These are phyloP conservation scores for Ips nitidus DNA, from an alignment of 1,140 invertebrate species.

Conservation along the genomic window DNA sequence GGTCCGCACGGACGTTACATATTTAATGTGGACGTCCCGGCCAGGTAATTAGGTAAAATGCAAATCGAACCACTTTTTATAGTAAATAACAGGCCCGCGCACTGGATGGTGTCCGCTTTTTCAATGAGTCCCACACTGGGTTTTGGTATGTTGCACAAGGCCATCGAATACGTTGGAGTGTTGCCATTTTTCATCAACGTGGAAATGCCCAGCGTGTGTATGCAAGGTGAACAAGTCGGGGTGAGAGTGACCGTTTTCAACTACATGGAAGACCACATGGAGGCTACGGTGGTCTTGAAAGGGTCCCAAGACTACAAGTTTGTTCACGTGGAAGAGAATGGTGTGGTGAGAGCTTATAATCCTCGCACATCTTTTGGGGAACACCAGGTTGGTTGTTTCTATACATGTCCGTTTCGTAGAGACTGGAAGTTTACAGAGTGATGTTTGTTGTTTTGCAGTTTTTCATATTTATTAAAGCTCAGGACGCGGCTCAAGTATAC, in stretches of 20 bases:
- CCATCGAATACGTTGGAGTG: constrained; percentile 80
- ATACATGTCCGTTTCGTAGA: not conserved
- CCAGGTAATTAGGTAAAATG: constrained; percentile 42
- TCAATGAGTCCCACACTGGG: constrained; percentile 83
- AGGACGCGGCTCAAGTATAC: constrained; percentile 80
- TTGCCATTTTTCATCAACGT: constrained; percentile 94
- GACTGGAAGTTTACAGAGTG: not conserved
- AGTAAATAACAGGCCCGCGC: constrained; percentile 62
- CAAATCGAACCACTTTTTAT: not conserved
- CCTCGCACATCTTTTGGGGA: constrained; percentile 87
- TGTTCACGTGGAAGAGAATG: constrained; percentile 90
- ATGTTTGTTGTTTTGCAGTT: constrained; percentile 12
- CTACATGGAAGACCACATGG: constrained; percentile 80
- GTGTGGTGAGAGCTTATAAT: constrained; percentile 81
- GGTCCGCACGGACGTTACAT: constrained; percentile 86
- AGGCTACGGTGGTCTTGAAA: constrained; percentile 83
- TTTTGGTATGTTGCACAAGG: constrained; percentile 79
- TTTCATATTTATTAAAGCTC: constrained; percentile 55
- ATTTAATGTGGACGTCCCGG: constrained; percentile 85
- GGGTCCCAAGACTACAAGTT: constrained; percentile 90
- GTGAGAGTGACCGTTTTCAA: constrained; percentile 92
- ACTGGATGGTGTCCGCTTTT: constrained; percentile 92
- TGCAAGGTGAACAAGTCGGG: constrained; percentile 89
- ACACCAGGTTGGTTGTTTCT: constrained; percentile 63
- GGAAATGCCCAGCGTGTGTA: constrained; percentile 82